These are phyloP conservation scores for Cataglyphis altisquamis DNA, from an alignment of 2,888 invertebrate species.

Conservation along the genomic window DNA sequence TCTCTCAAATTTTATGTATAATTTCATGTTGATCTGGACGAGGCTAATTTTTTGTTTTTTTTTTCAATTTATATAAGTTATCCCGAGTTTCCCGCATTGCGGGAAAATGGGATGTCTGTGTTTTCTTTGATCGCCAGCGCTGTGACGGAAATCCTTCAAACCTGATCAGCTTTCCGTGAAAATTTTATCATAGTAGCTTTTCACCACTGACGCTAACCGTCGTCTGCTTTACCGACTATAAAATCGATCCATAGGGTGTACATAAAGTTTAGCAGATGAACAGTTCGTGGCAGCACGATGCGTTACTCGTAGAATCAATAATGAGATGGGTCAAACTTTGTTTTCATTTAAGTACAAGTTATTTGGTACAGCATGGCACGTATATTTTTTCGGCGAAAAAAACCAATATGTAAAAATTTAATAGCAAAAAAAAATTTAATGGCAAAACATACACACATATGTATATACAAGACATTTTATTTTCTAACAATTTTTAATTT, in stretches of 20 bases:
- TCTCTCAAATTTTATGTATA: background rate
- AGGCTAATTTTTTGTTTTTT: background rate
- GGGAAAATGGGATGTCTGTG: constrained; percentile 2
- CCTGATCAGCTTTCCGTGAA: constrained; percentile 5
- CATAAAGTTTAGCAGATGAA: constrained; percentile 16
- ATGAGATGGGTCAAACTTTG: constrained; percentile 30
- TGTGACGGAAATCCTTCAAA: constrained; percentile 21
- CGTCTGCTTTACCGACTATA: constrained; percentile 48
- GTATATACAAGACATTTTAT: background rate
- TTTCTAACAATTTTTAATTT: background rate
- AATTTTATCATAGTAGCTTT: background rate
- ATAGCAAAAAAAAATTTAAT: too few species aligned
- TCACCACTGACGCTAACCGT: constrained; percentile 29
- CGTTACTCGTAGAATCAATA: constrained; percentile 40
- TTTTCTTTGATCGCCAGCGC: background rate
- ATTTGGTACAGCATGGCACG: background rate
- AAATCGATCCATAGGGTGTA: constrained; percentile 22
- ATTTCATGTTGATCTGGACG: background rate
- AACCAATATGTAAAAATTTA: background rate
- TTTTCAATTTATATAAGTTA: background rate
- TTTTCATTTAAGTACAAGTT: constrained; percentile 26
- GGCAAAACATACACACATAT: background rate
- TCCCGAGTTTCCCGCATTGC: constrained; percentile 26
- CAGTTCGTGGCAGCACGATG: constrained; percentile 37
- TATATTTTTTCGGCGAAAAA: background rate